A percentile compares a stretch with the other conserved stretches of the same genome.
These are phyloP conservation scores for Rhorus exstirpatorius DNA, from an alignment of 2,888 invertebrate species.

Conservation along the genomic window DNA sequence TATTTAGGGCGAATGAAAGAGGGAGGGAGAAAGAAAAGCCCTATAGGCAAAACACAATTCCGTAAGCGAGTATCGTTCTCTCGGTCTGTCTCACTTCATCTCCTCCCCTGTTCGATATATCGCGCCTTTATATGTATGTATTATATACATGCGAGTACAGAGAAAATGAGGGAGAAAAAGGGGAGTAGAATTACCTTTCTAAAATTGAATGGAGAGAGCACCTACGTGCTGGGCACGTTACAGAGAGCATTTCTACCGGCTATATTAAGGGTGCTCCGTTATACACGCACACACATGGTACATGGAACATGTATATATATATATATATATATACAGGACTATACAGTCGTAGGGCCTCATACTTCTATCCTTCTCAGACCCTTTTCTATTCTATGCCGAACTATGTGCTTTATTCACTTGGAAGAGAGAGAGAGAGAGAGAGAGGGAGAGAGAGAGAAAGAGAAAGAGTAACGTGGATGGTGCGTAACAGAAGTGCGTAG, in stretches of 20 bases:
- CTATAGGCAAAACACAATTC: slow-evolving; percentile 24
- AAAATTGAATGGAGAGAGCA: slow-evolving; percentile 77
- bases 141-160: slow-evolving; percentile 34
- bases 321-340: slow-evolving; percentile 32
- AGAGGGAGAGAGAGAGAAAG: slow-evolving; percentile 61
- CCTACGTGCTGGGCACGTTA: slow-evolving; percentile 70
- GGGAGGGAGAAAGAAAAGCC: slow-evolving; percentile 40
- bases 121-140: slow-evolving; percentile 11
- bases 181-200: slow-evolving; percentile 80
- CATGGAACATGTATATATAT: slow-evolving; percentile 38
- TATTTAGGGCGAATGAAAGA: slow-evolving; percentile 45
- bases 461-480: slow-evolving; percentile 67
- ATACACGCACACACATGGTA: too few relatives aligned
- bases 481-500: slow-evolving; percentile 80
- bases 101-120: slow-evolving; percentile 7
- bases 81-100: slow-evolving; percentile 17
- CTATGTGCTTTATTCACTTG: slow-evolving; percentile 46
- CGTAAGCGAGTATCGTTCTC: slow-evolving; percentile 42
- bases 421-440: slow-evolving; percentile 57
- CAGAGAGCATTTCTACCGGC: slow-evolving; percentile 56
- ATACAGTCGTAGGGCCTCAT: slow-evolving; percentile 42
- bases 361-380: slow-evolving; percentile 45
- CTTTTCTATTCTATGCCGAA: slow-evolving; percentile 54
- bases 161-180: slow-evolving; percentile 63
- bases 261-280: slow-evolving; percentile 67